phyloP scores from a whole-genome alignment of 2,113 vertebrate species.

The Peromyscus leucopus region DNA sequence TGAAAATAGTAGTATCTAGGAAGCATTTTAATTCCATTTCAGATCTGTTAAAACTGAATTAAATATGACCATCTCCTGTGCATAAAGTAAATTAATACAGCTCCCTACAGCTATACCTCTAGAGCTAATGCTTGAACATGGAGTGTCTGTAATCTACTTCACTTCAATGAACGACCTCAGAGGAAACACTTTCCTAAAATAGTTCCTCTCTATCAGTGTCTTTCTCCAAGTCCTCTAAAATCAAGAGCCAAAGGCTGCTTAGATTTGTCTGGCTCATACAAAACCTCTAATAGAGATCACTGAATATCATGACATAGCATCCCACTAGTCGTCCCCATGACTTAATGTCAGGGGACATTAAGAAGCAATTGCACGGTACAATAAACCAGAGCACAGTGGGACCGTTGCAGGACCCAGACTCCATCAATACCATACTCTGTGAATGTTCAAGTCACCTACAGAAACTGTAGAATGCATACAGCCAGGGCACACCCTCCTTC shows the following conservation, averaged over 20 bases:
- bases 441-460: neutral
- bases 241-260: neutral
- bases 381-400: neutral
- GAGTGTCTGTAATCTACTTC: neutral
- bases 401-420: neutral
- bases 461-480: neutral
- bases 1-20: neutral
- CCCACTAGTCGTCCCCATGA: neutral
- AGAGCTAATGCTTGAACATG: neutral
- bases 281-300: slow-evolving; percentile 24
- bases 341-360: neutral
- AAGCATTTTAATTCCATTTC: slow-evolving; percentile 64
- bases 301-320: slow-evolving; percentile 31
- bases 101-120: neutral
- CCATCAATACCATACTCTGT: neutral
- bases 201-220: neutral
- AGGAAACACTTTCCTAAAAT: slow-evolving; percentile 55
- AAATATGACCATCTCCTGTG: neutral
- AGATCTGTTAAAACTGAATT: slow-evolving; percentile 40
- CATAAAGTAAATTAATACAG: slow-evolving; percentile 20
- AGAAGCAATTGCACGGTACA: neutral
- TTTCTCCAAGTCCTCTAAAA: slow-evolving; percentile 45
- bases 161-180: slow-evolving; percentile 22
- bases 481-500: neutral
- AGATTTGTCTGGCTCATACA: slow-evolving; percentile 31